These are phyloP conservation scores for Dynastes hyllus DNA, from an alignment of 2,888 invertebrate genomes.

Conservation along the genomic window DNA sequence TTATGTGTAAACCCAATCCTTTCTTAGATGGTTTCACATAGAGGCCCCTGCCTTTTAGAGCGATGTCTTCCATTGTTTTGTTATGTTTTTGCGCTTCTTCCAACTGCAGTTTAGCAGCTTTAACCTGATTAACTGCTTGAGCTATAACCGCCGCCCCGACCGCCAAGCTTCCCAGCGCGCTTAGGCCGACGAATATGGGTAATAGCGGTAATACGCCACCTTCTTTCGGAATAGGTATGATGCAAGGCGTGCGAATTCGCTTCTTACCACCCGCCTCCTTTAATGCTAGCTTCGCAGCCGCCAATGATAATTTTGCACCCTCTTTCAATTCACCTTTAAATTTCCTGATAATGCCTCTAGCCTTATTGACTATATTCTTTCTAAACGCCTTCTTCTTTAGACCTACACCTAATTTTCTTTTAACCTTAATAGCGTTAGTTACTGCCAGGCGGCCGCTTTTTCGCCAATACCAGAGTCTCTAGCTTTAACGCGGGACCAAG, in stretches of 20 bases:
- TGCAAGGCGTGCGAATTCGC: conserved; percentile 56
- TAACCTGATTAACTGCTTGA: conserved; percentile 59
- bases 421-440: conserved; percentile 47
- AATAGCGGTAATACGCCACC: conserved; percentile 60
- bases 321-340: conserved; percentile 20
- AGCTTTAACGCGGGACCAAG: conserved; percentile 46
- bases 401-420: conserved; percentile 51
- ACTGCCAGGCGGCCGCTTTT: conserved; percentile 46
- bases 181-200: conserved; percentile 59
- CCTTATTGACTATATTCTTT: background rate
- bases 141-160: conserved; percentile 58
- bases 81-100: conserved; percentile 61
- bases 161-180: conserved; percentile 55
- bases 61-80: conserved; percentile 59
- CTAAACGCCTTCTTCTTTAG: background rate
- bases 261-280: conserved; percentile 40
- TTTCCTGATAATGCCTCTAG: conserved; percentile 7
- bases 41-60: conserved; percentile 54
- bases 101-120: conserved; percentile 55
- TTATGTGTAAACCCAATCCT: conserved; percentile 24
- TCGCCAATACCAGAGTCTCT: conserved; percentile 47
- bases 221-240: conserved; percentile 64
- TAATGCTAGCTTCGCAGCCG: conserved; percentile 28
- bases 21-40: conserved; percentile 55
- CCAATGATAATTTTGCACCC: conserved; percentile 36